phyloP scores from a whole-genome alignment of 2,113 vertebrate species.

The Periophthalmus modestus region DNA sequence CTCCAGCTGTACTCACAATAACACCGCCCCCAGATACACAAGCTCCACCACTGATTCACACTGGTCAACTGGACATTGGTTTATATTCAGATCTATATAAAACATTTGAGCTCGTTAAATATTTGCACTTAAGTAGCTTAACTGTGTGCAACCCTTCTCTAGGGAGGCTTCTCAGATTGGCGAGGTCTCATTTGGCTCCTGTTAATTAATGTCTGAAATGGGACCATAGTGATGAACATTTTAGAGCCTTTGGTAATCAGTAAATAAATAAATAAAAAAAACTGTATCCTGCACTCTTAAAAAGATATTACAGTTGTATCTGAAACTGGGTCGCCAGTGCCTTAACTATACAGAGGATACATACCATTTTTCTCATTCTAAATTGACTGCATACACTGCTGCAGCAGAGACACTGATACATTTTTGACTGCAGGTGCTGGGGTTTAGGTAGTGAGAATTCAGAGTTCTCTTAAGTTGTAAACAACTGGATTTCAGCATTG shows the following conservation, averaged over 20 bases:
- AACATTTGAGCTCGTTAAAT: background rate
- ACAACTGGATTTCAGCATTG: too few relatives aligned
- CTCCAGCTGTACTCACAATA: background rate
- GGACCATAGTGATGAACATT: background rate
- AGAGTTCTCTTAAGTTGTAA: too few relatives aligned
- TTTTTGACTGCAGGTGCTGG: too few relatives aligned
- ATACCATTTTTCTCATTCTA: too few relatives aligned
- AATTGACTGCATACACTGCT: too few relatives aligned
- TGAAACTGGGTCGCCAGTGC: too few relatives aligned
- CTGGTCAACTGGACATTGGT: background rate
- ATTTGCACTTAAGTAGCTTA: background rate
- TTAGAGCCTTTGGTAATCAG: background rate
- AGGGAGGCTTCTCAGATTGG: background rate
- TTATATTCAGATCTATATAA: background rate
- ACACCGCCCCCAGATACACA: background rate
- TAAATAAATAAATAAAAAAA: background rate
- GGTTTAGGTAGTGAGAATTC: too few relatives aligned
- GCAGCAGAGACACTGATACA: too few relatives aligned
- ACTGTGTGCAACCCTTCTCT: background rate
- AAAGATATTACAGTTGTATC: too few relatives aligned
- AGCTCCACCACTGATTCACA: background rate
- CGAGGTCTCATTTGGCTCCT: background rate
- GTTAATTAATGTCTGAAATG: background rate
- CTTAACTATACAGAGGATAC: too few relatives aligned
- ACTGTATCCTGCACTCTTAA: too few relatives aligned